Percentiles rank a stretch among this genome's conserved stretches.
phyloP scores from a whole-genome alignment of 2,797 vertebrate species.

The Falco concolor region DNA sequence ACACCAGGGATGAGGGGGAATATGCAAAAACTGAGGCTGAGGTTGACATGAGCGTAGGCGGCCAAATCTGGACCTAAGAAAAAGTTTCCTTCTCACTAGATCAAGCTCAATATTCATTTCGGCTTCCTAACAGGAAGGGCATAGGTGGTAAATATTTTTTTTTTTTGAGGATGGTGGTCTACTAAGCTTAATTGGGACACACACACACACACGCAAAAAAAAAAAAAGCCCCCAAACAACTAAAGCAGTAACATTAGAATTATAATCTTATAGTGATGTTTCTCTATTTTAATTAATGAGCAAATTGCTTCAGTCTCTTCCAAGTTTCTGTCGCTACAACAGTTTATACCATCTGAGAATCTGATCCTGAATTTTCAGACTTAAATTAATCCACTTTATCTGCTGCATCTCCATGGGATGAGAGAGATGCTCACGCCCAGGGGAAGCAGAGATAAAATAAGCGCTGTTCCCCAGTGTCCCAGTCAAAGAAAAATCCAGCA shows the following conservation, averaged over 20 bases:
- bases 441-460: background rate
- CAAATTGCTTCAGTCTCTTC: background rate
- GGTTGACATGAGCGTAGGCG: background rate
- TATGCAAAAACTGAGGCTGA: background rate
- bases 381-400: background rate
- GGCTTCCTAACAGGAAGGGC: background rate
- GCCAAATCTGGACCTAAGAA: background rate
- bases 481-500: background rate
- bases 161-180: background rate
- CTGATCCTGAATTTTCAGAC: background rate
- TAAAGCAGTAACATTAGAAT: background rate
- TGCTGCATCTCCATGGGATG: background rate
- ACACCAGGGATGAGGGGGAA: background rate
- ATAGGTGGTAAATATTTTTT: background rate
- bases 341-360: background rate
- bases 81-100: background rate
- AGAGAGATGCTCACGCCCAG: background rate
- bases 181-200: background rate
- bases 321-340: background rate
- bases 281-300: background rate
- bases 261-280: background rate
- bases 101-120: background rate
- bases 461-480: background rate
- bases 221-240: background rate
- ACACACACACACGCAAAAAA: no score